Evolutionary conservation across 2,888 invertebrate genomes (phyloP).

Genomic region (Ophion ellenae): DNA sequence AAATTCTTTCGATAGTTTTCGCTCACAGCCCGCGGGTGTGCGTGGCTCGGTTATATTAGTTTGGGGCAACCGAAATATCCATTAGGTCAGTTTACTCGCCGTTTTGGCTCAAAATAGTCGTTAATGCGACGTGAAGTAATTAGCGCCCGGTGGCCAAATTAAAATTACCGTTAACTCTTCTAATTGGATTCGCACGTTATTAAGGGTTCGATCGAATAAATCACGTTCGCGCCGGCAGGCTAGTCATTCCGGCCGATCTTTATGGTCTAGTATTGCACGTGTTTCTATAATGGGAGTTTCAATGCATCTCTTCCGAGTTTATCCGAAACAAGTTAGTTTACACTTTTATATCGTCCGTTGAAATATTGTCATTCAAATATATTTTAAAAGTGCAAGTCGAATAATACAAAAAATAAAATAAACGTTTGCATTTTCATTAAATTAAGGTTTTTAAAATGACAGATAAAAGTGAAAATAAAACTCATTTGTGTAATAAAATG

Average conservation of each 20-base stretch:
- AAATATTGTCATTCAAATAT: not conserved
- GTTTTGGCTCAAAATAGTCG: conserved; percentile 19
- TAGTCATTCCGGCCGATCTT: no score
- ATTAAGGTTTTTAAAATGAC: not conserved
- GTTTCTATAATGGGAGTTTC: no score
- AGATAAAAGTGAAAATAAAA: not conserved
- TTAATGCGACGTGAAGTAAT: conserved; percentile 36
- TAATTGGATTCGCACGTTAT: conserved; percentile 46
- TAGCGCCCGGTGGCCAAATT: conserved; percentile 36
- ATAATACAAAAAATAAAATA: no score
- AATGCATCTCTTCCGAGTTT: no score
- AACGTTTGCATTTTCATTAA: not conserved
- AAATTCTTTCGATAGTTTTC: conserved; percentile 33
- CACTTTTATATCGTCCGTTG: not conserved
- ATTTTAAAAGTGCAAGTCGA: not conserved
- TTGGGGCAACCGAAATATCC: conserved; percentile 24
- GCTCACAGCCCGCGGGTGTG: not conserved
- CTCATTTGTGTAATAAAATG: not conserved
- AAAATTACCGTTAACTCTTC: conserved; percentile 43
- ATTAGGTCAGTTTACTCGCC: conserved; percentile 45
- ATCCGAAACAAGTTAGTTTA: no score
- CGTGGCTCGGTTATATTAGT: conserved; percentile 20
- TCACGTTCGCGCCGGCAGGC: not conserved
- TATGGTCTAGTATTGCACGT: not conserved
- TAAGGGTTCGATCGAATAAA: conserved; percentile 35